Conservation (phyloP, 2,797 vertebrate species). For the Paratrypauchen microcephalus region DNA sequence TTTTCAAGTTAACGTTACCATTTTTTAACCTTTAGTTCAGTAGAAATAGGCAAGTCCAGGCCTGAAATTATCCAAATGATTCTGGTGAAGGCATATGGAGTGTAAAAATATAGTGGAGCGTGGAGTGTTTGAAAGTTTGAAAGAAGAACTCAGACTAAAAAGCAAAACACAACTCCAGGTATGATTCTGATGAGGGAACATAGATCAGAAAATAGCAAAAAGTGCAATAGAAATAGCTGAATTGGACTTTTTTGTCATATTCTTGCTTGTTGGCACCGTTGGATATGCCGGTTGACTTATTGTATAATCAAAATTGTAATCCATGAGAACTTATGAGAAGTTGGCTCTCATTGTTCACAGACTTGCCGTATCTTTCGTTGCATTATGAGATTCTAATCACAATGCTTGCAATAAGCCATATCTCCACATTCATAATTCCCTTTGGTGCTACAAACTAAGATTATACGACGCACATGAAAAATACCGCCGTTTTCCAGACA, state of each 20-base stretch:
- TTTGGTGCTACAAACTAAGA: conserved; percentile 43
- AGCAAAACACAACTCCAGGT: no score
- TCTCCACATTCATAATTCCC: conserved; percentile 28
- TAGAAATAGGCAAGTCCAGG: no score
- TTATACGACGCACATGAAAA: conserved; percentile 37
- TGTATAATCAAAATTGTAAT: background rate
- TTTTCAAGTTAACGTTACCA: no score
- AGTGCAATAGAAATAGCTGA: no score
- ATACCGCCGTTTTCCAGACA: conserved; percentile 25
- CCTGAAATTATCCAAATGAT: no score
- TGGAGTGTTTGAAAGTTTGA: no score
- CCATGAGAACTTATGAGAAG: background rate
- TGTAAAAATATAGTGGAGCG: no score
- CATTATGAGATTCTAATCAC: conserved; percentile 11
- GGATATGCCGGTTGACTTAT: background rate
- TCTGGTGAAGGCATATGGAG: no score
- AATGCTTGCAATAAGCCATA: conserved; percentile 15
- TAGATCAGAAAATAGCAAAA: no score
- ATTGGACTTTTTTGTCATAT: background rate
- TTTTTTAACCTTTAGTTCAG: no score
- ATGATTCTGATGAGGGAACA: no score
- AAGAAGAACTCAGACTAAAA: no score
- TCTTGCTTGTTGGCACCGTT: background rate
- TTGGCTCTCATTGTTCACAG: background rate
- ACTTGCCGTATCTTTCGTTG: conserved; percentile 3